A percentile compares a stretch with the other conserved stretches of the same genome.
Conservation (phyloP, 2,888 invertebrate genomes). For the Drosophila cognata region DNA sequence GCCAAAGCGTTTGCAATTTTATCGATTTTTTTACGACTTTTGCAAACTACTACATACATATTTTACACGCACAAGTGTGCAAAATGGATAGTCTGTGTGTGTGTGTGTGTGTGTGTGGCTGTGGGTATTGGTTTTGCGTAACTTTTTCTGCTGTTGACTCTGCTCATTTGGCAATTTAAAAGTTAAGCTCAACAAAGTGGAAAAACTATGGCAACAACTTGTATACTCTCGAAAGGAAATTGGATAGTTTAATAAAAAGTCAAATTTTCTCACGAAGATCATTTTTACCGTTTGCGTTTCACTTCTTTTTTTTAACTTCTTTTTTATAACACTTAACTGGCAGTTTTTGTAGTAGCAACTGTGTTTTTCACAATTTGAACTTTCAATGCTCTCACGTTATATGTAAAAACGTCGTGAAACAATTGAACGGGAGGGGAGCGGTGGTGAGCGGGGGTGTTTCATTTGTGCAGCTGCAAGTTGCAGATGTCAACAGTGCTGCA, state of each 20-base stretch:
- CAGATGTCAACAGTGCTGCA: conserved; percentile 57
- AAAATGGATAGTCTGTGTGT: conserved; percentile 15
- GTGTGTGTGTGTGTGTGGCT: conserved; percentile 6
- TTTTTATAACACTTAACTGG: neutral
- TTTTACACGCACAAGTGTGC: conserved; percentile 54
- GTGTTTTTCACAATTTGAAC: neutral
- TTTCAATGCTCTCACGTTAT: neutral
- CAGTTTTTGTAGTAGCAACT: neutral
- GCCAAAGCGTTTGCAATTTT: conserved; percentile 52
- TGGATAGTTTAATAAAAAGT: conserved; percentile 4
- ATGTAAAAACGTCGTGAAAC: neutral
- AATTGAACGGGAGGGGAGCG: neutral
- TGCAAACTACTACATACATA: conserved; percentile 20
- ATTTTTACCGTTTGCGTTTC: neutral
- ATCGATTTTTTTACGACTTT: conserved; percentile 72
- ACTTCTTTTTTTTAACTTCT: neutral
- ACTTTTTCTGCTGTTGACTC: conserved; percentile 2
- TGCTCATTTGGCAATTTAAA: conserved; percentile 48
- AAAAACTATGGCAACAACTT: neutral
- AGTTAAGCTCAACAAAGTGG: conserved; percentile 22
- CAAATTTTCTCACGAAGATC: neutral
- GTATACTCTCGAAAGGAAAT: neutral
- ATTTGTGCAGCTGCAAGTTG: conserved; percentile 14
- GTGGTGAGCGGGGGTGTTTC: neutral
- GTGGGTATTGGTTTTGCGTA: neutral